phyloP scores from a whole-genome alignment of 2,113 vertebrate genomes.

The Rana temporaria region DNA sequence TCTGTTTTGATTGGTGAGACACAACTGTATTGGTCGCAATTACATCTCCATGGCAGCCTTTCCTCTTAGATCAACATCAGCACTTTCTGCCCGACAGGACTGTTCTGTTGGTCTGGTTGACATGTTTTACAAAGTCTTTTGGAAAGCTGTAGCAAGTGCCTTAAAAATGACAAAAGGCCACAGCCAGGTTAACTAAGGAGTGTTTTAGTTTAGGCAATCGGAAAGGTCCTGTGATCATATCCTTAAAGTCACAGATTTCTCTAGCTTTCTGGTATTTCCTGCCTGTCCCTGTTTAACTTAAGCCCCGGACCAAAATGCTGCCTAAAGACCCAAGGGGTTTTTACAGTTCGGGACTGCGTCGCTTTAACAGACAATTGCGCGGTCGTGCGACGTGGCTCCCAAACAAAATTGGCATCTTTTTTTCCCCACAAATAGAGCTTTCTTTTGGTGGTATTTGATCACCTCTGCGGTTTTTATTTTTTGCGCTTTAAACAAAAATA shows the following conservation, averaged over 20 bases:
- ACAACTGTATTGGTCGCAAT: constrained; percentile 53
- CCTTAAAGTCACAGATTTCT: not conserved
- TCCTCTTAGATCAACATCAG: constrained; percentile 45
- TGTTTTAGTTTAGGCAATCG: not conserved
- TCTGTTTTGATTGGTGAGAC: constrained; percentile 43
- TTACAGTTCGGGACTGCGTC: too few relatives aligned
- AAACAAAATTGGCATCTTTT: too few relatives aligned
- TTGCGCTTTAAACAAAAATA: too few relatives aligned
- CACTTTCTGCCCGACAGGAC: constrained; percentile 11
- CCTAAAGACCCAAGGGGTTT: too few relatives aligned
- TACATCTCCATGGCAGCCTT: constrained; percentile 53
- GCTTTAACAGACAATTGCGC: too few relatives aligned
- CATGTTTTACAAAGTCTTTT: constrained; percentile 12
- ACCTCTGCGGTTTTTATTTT: too few relatives aligned
- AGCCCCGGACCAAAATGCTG: too few relatives aligned
- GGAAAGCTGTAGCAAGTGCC: not conserved
- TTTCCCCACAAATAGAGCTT: too few relatives aligned
- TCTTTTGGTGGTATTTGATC: too few relatives aligned
- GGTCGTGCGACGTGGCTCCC: too few relatives aligned
- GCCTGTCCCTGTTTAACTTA: too few relatives aligned
- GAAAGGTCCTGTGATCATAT: not conserved
- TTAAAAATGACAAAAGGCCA: not conserved
- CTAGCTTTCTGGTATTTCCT: not conserved
- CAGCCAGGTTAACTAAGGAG: not conserved
- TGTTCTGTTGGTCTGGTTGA: constrained; percentile 6